Percentiles rank a stretch among this genome's conserved stretches.
Evolutionary conservation across 2,113 vertebrate genomes (phyloP).

Genomic region (Caretta caretta): DNA sequence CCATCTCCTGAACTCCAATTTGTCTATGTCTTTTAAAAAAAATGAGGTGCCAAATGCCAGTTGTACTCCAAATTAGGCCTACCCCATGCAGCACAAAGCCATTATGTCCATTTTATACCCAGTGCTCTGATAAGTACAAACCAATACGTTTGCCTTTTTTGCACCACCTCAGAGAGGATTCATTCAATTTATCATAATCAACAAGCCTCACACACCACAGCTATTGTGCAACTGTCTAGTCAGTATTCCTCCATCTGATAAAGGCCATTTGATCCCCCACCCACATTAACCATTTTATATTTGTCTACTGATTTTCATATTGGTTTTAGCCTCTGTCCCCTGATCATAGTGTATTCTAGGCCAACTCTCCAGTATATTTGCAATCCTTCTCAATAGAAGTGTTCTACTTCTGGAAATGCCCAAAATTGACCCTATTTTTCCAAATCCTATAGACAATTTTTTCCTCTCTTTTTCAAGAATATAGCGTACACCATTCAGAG

Average conservation of each 20-base stretch:
- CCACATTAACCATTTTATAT: conserved; percentile 31
- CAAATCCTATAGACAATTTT: neutral
- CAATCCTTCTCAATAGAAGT: conserved; percentile 1
- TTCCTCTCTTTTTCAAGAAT: neutral
- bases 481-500: neutral
- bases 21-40: neutral
- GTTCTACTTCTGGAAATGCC: conserved; percentile 38
- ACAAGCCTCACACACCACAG: neutral
- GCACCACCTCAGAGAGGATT: neutral
- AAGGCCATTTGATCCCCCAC: conserved; percentile 35
- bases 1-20: neutral
- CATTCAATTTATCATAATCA: neutral
- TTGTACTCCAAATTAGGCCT: neutral
- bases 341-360: conserved; percentile 60
- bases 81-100: too few species aligned
- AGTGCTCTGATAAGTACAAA: neutral
- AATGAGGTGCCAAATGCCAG: neutral
- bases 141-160: neutral
- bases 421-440: fast-evolving
- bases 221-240: neutral
- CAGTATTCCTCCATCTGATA: neutral
- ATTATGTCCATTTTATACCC: neutral
- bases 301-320: conserved; percentile 59
- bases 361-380: conserved; percentile 53
- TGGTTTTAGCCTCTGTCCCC: neutral